A percentile compares a stretch with the other conserved stretches of the same genome.
These are phyloP conservation scores for Dasyprocta punctata DNA, from an alignment of 2,113 vertebrate genomes.

Conservation along the genomic window DNA sequence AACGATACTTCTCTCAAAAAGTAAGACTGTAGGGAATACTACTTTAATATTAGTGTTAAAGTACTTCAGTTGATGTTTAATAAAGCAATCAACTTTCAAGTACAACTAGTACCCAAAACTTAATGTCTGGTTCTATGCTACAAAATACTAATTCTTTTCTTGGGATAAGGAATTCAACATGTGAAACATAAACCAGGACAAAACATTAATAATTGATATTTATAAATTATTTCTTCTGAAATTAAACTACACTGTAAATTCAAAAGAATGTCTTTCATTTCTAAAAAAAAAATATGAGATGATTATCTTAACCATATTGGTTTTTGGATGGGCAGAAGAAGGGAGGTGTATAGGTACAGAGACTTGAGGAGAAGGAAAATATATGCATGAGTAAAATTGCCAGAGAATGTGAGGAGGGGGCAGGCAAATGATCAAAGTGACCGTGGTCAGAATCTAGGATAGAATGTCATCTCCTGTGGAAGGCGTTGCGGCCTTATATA, in stretches of 20 bases:
- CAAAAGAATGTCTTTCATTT: constrained; percentile 29
- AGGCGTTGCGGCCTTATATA: neutral
- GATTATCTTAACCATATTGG: neutral
- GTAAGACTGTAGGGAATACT: neutral
- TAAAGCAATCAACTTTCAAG: neutral
- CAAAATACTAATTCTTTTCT: neutral
- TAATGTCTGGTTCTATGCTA: neutral
- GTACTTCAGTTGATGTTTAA: neutral
- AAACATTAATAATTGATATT: constrained; percentile 5
- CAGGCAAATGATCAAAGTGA: neutral
- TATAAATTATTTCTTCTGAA: constrained; percentile 38
- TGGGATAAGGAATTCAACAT: neutral
- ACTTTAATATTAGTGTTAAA: neutral
- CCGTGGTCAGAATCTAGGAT: neutral
- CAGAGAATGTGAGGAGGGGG: neutral
- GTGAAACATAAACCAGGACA: neutral
- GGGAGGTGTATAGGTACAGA: neutral
- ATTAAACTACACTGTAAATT: neutral
- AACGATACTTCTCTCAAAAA: neutral
- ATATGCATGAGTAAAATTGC: neutral
- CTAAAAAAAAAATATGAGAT: constrained; percentile 5
- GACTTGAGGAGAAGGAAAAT: neutral
- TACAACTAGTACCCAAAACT: neutral
- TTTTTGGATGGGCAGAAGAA: neutral
- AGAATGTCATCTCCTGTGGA: neutral